phyloP scores from a whole-genome alignment of 2,888 invertebrate genomes.

The Agrotis puta region DNA sequence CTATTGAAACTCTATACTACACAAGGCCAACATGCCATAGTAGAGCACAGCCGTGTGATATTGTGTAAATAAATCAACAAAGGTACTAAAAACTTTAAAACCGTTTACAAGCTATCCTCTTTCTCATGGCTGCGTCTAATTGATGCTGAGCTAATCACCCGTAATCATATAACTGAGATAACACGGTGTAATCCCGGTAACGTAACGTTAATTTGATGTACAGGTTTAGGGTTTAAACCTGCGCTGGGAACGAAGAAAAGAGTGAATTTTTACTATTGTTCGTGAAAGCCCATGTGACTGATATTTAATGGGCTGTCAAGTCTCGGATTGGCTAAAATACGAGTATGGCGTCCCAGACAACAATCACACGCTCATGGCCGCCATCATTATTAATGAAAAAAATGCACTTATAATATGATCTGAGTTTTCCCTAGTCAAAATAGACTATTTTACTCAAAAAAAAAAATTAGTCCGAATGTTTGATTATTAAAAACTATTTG shows the following conservation, averaged over 20 bases:
- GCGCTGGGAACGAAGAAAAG: neutral
- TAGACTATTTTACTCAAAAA: too few relatives aligned
- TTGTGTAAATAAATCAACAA: constrained; percentile 29
- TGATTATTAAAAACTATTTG: too few relatives aligned
- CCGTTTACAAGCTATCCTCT: constrained; percentile 31
- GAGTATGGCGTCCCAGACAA: too few relatives aligned
- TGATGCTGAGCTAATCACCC: constrained; percentile 19
- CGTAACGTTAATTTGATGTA: constrained; percentile 21
- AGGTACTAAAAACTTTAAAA: constrained; percentile 29
- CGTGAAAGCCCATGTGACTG: too few relatives aligned
- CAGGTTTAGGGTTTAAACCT: neutral
- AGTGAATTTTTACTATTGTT: too few relatives aligned
- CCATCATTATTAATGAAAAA: too few relatives aligned
- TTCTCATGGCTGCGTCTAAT: constrained; percentile 46
- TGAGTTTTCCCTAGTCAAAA: too few relatives aligned
- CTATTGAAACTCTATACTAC: neutral
- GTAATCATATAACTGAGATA: constrained; percentile 21
- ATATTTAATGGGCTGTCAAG: too few relatives aligned
- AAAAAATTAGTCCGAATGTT: too few relatives aligned
- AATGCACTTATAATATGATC: too few relatives aligned
- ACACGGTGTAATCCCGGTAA: neutral
- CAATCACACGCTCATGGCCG: too few relatives aligned
- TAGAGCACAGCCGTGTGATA: neutral
- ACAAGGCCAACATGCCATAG: neutral
- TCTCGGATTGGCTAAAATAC: too few relatives aligned